phyloP scores from a whole-genome alignment of 2,113 vertebrate genomes.

The Microtus montanus region DNA sequence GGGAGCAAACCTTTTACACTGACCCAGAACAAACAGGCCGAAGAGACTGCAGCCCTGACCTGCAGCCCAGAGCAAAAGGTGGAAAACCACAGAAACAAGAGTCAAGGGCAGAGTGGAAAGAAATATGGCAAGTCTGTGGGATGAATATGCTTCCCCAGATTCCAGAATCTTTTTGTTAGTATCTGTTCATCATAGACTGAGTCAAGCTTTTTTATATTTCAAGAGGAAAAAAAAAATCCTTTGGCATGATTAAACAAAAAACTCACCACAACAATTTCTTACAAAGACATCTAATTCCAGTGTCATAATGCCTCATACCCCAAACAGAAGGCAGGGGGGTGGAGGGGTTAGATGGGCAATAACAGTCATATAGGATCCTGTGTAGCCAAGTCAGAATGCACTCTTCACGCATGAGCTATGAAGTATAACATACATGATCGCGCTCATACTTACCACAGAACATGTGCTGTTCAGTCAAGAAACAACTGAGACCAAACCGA shows the following conservation, averaged over 20 bases:
- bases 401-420: background rate
- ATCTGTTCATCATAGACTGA: background rate
- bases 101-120: background rate
- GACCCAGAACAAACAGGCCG: background rate
- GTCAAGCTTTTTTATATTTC: background rate
- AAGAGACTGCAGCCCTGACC: background rate
- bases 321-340: background rate
- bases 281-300: background rate
- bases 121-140: background rate
- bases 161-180: background rate
- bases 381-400: background rate
- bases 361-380: background rate
- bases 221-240: background rate
- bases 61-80: background rate
- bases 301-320: background rate
- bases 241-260: background rate
- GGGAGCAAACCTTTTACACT: background rate
- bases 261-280: conserved; percentile 3
- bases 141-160: background rate
- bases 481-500: background rate
- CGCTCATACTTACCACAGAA: background rate
- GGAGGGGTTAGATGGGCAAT: background rate
- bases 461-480: background rate
- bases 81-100: background rate
- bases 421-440: background rate